Base-by-base conservation (phyloP, 1,140 invertebrate genomes). In the Eumaeus atala region DNA sequence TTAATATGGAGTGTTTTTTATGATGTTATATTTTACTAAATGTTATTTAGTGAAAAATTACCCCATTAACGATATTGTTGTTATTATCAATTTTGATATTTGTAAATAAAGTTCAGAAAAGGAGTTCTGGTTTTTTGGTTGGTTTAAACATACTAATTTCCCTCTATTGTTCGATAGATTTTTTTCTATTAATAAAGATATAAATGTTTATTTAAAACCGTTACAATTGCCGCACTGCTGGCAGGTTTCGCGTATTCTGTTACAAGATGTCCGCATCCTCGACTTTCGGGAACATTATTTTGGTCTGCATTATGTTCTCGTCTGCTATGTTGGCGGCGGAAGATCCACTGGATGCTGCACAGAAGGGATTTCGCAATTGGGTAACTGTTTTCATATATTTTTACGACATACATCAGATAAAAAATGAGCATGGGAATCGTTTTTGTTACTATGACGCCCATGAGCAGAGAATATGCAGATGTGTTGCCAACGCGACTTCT, bases 311-410 rank as follows among this genome's bases (percentile, higher is more conserved):
- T 85, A 93, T 99, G 90, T 95, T 99, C 64, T 99, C 97, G 3
- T 98, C 97, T 51, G 96, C 95, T 55, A 97, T 99, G 93, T 91
- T 99, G 83, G 98, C 97, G 0, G 96, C 97, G 51, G 98, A 99
- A 87, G 98, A 99, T 89, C 98, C 98, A 0, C 88, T 99, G 3
- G 89, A 93, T 67, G 90, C 95, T 6, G 87, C 92, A 28, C 95
- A 95, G 35, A 84, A 76, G 34, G 81, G 78, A 4, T 87, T 83
- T 57, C 70, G 84, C 28, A 87, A 87, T 63, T 79, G 74, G 78
- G 84, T 87, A 58, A 38, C 11, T 38, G 37, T 5, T 38, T 11
- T n/a, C 2, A 38, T 38, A 12, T 38, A 6, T 12, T 6, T 38
- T 38, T 38, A 12, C 37, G 1, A n/a, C 11, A 38, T 38, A n/a